Evolutionary conservation across 2,888 invertebrate genomes (phyloP).

Genomic region (Pollenia griseotomentosa): DNA sequence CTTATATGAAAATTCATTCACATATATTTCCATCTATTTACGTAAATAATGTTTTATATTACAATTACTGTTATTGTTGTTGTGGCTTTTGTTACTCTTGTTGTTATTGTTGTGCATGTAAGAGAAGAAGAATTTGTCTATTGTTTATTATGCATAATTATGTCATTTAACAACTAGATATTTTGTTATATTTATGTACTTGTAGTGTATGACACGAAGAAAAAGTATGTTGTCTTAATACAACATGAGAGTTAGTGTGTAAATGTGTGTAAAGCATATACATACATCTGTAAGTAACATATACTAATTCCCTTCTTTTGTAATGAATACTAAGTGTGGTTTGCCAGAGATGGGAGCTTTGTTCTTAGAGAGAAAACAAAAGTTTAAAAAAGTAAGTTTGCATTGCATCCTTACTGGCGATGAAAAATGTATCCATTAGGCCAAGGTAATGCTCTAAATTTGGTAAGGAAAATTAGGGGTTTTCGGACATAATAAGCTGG

Average conservation of each 20-base stretch:
- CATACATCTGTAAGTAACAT: conserved; percentile 32
- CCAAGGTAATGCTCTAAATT: too few relatives aligned
- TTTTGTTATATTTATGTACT: conserved; percentile 28
- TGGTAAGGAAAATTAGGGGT: too few relatives aligned
- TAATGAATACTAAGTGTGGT: conserved; percentile 21
- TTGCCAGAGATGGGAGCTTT: neutral
- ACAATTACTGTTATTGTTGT: conserved; percentile 37
- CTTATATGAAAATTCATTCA: conserved; percentile 35
- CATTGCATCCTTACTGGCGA: too few relatives aligned
- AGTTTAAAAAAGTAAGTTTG: too few relatives aligned
- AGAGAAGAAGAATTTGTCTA: conserved; percentile 58
- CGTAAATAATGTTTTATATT: conserved; percentile 44
- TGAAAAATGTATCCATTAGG: too few relatives aligned
- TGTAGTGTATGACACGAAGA: conserved; percentile 49
- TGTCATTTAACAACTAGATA: conserved; percentile 63
- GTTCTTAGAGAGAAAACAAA: too few relatives aligned
- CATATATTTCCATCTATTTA: conserved; percentile 47
- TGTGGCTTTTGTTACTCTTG: conserved; percentile 5
- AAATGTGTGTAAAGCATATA: conserved; percentile 6
- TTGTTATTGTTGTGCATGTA: conserved; percentile 36
- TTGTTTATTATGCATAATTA: conserved; percentile 70
- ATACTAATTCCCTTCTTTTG: conserved; percentile 20
- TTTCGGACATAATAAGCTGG: too few relatives aligned
- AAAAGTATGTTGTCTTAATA: conserved; percentile 33
- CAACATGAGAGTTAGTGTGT: conserved; percentile 18